Base-by-base conservation (phyloP, 2,797 vertebrate species). In the Hapalemur alaotrensis region DNA sequence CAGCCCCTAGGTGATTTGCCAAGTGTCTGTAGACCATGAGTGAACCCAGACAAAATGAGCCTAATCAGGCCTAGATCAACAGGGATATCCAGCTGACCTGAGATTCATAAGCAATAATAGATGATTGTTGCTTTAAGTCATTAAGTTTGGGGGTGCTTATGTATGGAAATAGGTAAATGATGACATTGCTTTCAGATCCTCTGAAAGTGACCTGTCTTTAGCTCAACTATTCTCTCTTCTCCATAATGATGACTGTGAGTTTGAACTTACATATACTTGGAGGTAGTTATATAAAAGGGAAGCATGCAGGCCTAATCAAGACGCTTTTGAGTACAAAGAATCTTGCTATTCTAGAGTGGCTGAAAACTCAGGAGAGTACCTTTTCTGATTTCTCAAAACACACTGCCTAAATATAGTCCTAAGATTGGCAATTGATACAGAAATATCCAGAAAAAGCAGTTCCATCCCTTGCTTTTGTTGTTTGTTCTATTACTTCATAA, bases 321-420 rank as follows among this genome's bases (percentile, higher is more conserved):
- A 82, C 9, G 46, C 25, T 38, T 46, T 59, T 4, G 7, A 92
- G 18, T n/a, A 57, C 3, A 87, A 89, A 46, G 9, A 38, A 61
- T 70, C 32, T 70, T 93, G 15, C 54, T 67, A 17, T 82, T 76
- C 46, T 43, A 35, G 11, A 67, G 54, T 83, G 20, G 22, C 30
- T 70, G 22, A 92, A 92, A 89, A 84, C 46, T 88, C 65, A 63
- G 67, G 20, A 4, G 11, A 80, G 8, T 61, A 84, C 25, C 13
- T 46, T 67, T 84, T 78, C 59, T 91, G 72, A 7, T 94, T 97
- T 94, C n/a, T 72, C 28, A 96, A 92, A 96, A 70, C 35, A 38
- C 22, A 30, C 7, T 50, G 18, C 20, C 13, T 89, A 73, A 59
- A 83, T 91, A 43, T 12, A 81, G 20, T 52, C 32, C 41, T 25